phyloP scores from a whole-genome alignment of 2,888 invertebrate genomes.

The Isoperla grammatica region DNA sequence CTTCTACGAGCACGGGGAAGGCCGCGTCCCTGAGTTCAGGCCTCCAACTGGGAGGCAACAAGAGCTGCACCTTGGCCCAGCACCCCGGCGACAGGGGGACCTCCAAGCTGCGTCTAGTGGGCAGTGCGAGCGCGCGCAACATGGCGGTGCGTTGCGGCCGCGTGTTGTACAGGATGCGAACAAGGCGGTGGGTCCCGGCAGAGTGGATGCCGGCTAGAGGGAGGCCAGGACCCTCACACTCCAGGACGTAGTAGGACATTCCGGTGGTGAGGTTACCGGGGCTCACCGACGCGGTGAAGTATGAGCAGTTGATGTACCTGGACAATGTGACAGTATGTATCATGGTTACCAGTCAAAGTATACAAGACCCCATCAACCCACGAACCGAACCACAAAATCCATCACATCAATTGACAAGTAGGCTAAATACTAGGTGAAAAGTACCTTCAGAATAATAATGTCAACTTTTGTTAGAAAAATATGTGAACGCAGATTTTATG shows the following conservation, averaged over 20 bases:
- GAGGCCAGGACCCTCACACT: slow-evolving; percentile 88
- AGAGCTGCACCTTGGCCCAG: slow-evolving; percentile 79
- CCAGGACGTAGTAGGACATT: slow-evolving; percentile 61
- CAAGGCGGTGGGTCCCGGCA: slow-evolving; percentile 69
- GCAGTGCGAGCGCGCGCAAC: slow-evolving; percentile 73
- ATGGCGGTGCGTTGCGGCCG: slow-evolving; percentile 52
- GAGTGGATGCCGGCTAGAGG: slow-evolving; percentile 80
- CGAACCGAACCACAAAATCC: no score
- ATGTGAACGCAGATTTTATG: no score
- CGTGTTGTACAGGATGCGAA: slow-evolving; percentile 70
- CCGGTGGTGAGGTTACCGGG: slow-evolving; percentile 26
- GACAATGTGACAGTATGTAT: no score
- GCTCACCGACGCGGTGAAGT: slow-evolving; percentile 72
- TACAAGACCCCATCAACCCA: no score
- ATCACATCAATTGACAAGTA: no score
- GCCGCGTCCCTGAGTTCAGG: slow-evolving; percentile 80
- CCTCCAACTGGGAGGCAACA: slow-evolving; percentile 83
- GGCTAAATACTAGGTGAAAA: no score
- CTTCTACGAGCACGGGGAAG: slow-evolving; percentile 83
- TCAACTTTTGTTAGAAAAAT: no score
- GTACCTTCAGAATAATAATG: no score
- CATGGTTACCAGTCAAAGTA: no score
- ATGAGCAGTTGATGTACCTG: slow-evolving; percentile 75
- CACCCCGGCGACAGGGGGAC: slow-evolving; percentile 81
- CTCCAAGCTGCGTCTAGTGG: slow-evolving; percentile 74